These are phyloP conservation scores for Axea sp. DNA, from an alignment of 2,888 invertebrate species.

Conservation along the genomic window DNA sequence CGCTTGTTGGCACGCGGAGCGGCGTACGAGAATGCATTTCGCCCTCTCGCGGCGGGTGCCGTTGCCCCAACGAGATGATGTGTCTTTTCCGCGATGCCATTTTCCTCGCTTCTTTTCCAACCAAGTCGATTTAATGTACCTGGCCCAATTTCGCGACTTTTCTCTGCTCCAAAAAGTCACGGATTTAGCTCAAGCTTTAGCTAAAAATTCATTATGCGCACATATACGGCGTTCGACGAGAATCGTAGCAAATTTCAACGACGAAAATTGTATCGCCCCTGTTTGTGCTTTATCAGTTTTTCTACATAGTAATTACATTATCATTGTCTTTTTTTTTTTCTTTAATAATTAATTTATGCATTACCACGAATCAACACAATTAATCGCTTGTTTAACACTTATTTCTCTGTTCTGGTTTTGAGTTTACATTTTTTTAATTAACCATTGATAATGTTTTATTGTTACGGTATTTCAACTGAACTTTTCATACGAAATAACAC, in stretches of 20 bases:
- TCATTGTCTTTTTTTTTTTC: too few species aligned
- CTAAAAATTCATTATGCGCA: conserved; percentile 35
- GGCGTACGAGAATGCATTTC: conserved; percentile 79
- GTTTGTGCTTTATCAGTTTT: neutral
- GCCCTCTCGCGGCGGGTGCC: conserved; percentile 62
- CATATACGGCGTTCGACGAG: neutral
- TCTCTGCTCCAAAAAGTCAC: conserved; percentile 5
- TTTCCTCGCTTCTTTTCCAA: conserved; percentile 5
- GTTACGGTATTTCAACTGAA: too few species aligned
- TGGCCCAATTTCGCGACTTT: conserved; percentile 38
- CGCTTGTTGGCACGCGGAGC: conserved; percentile 84
- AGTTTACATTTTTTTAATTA: too few species aligned
- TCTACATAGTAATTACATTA: too few species aligned
- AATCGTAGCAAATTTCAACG: neutral
- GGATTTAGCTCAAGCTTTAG: conserved; percentile 15
- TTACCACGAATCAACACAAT: too few species aligned
- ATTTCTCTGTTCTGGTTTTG: too few species aligned
- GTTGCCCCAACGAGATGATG: conserved; percentile 6
- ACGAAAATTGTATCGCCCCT: neutral
- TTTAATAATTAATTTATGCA: too few species aligned
- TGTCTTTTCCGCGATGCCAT: conserved; percentile 14
- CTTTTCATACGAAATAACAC: too few species aligned
- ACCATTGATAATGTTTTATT: too few species aligned
- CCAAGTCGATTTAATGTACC: conserved; percentile 23
- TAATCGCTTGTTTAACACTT: too few species aligned